These are phyloP conservation scores for Heliothis virescens DNA, from an alignment of 1,140 invertebrate genomes.

Conservation along the genomic window DNA sequence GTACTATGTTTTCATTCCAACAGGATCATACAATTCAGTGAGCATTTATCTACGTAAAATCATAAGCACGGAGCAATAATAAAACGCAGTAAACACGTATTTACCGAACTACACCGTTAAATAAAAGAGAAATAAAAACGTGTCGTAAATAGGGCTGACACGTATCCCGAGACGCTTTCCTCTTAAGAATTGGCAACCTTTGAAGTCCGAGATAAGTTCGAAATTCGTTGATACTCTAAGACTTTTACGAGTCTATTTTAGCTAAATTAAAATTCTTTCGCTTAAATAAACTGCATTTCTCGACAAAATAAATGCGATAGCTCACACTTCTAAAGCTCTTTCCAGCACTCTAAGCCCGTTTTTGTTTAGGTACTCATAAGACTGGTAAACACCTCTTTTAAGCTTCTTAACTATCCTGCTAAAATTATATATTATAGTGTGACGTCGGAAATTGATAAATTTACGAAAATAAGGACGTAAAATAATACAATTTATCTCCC, in stretches of 20 bases:
- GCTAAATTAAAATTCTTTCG: not conserved
- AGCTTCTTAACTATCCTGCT: not conserved
- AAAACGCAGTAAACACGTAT: conserved; percentile 46
- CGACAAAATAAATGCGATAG: not conserved
- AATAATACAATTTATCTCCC: too few relatives aligned
- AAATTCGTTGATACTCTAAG: conserved; percentile 5
- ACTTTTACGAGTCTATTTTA: conserved; percentile 6
- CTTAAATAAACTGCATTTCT: conserved; percentile 26
- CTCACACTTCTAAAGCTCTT: not conserved
- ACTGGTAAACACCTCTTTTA: not conserved
- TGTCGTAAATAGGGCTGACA: conserved; percentile 37
- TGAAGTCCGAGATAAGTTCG: conserved; percentile 33
- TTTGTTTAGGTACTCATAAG: not conserved
- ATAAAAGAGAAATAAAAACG: conserved; percentile 51
- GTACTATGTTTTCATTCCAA: not conserved
- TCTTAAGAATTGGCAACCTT: conserved; percentile 17
- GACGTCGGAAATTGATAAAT: too few relatives aligned
- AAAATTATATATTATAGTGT: too few relatives aligned
- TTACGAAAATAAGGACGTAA: too few relatives aligned
- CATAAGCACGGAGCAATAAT: conserved; percentile 38
- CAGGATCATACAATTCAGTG: conserved; percentile 15
- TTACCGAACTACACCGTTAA: conserved; percentile 47
- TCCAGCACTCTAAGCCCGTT: not conserved
- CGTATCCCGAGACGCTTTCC: conserved; percentile 16
- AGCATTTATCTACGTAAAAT: conserved; percentile 31